Evolutionary conservation across 30 jellyfish, hydroid and myxozoan species (phyloP).

Genomic region (Clytia hemisphaerica): DNA sequence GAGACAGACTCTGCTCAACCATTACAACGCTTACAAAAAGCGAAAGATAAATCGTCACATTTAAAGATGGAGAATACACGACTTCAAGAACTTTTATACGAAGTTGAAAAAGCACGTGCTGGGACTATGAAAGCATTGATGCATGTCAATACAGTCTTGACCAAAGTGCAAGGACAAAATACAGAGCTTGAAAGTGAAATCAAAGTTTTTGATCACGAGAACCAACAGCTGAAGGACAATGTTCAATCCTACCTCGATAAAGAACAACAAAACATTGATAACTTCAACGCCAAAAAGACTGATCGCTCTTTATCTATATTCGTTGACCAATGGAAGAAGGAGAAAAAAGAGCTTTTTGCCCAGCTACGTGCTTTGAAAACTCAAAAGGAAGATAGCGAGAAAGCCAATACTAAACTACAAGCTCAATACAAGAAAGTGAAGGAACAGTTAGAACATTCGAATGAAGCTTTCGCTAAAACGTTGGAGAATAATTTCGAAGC

Average conservation of each 20-base stretch:
- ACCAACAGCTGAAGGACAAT: slow-evolving; percentile 35
- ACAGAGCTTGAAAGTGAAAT: slow-evolving; percentile 54
- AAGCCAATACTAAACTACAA: slow-evolving; percentile 62
- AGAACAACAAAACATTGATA: neutral
- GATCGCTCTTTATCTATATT: slow-evolving; percentile 52
- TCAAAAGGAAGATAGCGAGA: slow-evolving; percentile 51
- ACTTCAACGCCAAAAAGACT: slow-evolving; percentile 13
- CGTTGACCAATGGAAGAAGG: slow-evolving; percentile 60
- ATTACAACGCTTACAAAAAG: too few species aligned
- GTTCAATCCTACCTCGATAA: slow-evolving; percentile 7
- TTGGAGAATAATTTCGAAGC: slow-evolving; percentile 58
- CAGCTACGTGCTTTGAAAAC: slow-evolving; percentile 44
- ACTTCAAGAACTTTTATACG: slow-evolving; percentile 51
- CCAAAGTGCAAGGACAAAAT: slow-evolving; percentile 69
- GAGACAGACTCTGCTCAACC: too few species aligned
- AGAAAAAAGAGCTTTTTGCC: slow-evolving; percentile 51
- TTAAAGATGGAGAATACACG: slow-evolving; percentile 79
- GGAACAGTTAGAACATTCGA: slow-evolving; percentile 72
- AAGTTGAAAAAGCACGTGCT: slow-evolving; percentile 78
- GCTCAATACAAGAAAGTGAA: slow-evolving; percentile 61
- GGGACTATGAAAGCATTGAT: slow-evolving; percentile 79
- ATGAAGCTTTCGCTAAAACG: slow-evolving; percentile 47
- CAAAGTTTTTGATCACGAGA: slow-evolving; percentile 50
- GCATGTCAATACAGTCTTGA: slow-evolving; percentile 56
- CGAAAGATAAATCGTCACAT: slow-evolving; percentile 3